Evolutionary conservation across 2,888 invertebrate species (phyloP).

Genomic region (Pollenia griseotomentosa): DNA sequence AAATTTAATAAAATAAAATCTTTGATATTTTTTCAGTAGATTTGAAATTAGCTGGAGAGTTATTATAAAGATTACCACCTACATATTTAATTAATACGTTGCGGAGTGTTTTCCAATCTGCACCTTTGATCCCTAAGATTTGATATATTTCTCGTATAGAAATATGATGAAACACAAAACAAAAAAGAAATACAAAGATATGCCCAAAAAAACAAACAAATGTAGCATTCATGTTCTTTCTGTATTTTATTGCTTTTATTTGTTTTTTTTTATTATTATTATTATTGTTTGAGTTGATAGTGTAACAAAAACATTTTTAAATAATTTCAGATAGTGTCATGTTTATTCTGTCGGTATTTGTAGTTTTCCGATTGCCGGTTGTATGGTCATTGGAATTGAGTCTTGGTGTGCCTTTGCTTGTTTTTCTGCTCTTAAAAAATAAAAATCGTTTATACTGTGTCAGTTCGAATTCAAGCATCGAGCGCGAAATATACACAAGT

Average conservation of each 20-base stretch:
- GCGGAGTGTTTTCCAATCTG: too few relatives aligned
- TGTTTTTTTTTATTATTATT: constrained; percentile 8
- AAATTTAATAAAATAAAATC: too few relatives aligned
- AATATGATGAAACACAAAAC: too few relatives aligned
- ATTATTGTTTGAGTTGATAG: constrained; percentile 59
- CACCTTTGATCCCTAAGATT: too few relatives aligned
- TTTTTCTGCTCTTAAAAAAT: constrained; percentile 44
- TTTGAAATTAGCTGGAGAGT: too few relatives aligned
- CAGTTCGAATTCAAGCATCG: constrained; percentile 71
- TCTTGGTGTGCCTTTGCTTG: constrained; percentile 3
- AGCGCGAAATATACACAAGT: constrained; percentile 60
- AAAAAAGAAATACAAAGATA: background rate
- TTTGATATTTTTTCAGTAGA: too few relatives aligned
- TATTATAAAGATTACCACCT: too few relatives aligned
- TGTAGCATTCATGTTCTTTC: constrained; percentile 23
- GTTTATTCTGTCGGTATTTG: constrained; percentile 38
- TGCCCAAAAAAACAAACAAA: constrained; percentile 6
- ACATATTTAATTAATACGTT: too few relatives aligned
- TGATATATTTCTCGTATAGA: too few relatives aligned
- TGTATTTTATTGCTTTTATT: constrained; percentile 6
- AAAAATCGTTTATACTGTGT: constrained; percentile 44
- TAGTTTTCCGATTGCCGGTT: constrained; percentile 52
- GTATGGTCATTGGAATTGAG: constrained; percentile 52
- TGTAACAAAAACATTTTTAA: constrained; percentile 67
- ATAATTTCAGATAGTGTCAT: constrained; percentile 65